Conservation (phyloP, 2,113 vertebrate species). For the Xiphias gladius region DNA sequence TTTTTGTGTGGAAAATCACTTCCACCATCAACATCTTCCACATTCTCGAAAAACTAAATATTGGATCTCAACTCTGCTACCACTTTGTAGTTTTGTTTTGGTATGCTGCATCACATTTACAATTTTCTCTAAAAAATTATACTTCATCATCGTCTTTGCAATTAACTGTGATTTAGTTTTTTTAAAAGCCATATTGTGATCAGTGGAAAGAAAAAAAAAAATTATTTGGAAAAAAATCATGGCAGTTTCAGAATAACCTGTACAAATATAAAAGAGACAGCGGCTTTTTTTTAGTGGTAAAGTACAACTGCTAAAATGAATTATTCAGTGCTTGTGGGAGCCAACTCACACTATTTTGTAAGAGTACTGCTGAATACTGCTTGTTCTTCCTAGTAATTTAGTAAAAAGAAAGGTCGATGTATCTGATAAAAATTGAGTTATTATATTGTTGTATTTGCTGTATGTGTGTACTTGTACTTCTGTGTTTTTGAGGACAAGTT, state of each 20-base stretch:
- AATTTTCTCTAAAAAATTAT: neutral
- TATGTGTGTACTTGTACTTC: no score
- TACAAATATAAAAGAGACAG: neutral
- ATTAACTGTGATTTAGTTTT: neutral
- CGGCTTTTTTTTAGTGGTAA: neutral
- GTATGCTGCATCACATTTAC: neutral
- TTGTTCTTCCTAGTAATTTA: neutral
- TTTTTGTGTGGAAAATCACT: no score
- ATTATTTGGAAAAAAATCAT: neutral
- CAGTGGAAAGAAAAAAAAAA: neutral
- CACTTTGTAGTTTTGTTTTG: no score
- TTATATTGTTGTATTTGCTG: neutral
- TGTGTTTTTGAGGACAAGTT: no score
- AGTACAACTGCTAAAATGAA: neutral
- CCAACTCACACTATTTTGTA: neutral
- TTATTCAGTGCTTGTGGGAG: constrained; percentile 1
- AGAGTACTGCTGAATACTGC: neutral
- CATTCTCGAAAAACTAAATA: no score
- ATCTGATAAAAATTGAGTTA: neutral
- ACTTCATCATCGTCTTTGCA: neutral
- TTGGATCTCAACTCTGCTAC: no score
- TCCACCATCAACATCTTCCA: no score
- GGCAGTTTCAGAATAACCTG: neutral
- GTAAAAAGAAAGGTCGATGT: neutral
- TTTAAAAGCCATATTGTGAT: neutral